phyloP scores from a whole-genome alignment of 2,113 vertebrate species.

The Nothobranchius kuhntae region DNA sequence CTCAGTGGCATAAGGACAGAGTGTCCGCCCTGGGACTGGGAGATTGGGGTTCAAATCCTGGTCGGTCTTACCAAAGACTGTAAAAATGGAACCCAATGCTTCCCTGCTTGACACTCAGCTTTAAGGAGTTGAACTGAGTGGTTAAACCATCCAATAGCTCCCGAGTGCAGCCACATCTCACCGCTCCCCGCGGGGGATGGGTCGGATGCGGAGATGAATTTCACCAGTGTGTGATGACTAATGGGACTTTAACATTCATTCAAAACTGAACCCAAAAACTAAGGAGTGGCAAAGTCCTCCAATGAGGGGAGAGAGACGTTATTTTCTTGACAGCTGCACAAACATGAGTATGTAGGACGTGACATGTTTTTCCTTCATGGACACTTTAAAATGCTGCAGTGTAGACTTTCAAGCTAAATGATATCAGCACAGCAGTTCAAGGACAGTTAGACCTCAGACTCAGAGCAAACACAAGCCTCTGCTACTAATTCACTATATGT shows the following conservation, averaged over 20 bases:
- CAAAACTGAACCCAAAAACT: background rate
- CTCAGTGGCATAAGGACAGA: too few relatives aligned
- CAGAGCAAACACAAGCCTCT: background rate
- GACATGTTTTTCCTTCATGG: background rate
- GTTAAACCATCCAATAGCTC: too few relatives aligned
- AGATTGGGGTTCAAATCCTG: too few relatives aligned
- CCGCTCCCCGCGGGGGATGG: too few relatives aligned
- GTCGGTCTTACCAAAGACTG: too few relatives aligned
- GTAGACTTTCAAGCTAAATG: background rate
- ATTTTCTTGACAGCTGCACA: background rate
- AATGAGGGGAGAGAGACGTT: background rate
- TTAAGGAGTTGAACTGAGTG: too few relatives aligned
- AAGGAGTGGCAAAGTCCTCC: background rate
- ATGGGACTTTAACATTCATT: background rate
- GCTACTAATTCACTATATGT: constrained; percentile 16
- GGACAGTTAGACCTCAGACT: background rate
- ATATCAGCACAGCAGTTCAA: background rate
- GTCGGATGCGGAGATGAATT: too few relatives aligned
- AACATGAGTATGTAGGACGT: background rate
- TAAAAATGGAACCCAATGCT: too few relatives aligned
- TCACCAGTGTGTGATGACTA: too few relatives aligned
- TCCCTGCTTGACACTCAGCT: too few relatives aligned
- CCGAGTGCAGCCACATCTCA: too few relatives aligned
- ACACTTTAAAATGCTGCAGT: background rate
- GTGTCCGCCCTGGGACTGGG: too few relatives aligned